These are phyloP conservation scores for Haemorhous mexicanus DNA, from an alignment of 2,113 vertebrate genomes.

Conservation along the genomic window DNA sequence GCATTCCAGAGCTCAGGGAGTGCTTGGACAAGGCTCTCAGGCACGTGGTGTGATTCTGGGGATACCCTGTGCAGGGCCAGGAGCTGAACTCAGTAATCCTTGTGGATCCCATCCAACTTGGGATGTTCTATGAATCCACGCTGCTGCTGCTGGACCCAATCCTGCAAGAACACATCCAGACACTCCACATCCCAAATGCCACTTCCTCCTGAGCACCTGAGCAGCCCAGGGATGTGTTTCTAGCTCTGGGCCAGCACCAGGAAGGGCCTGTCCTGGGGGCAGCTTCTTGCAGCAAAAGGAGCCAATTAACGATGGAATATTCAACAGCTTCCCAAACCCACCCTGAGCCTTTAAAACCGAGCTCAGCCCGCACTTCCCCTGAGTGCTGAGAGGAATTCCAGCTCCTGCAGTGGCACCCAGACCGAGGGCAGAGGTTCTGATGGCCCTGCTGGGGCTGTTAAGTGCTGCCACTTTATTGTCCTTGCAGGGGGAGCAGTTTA, in stretches of 20 bases:
- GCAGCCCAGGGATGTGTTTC: rapidly evolving
- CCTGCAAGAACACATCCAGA: not conserved
- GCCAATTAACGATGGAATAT: rapidly evolving
- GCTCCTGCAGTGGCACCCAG: not conserved
- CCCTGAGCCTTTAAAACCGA: not conserved
- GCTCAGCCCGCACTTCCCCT: rapidly evolving
- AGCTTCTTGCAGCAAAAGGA: not conserved
- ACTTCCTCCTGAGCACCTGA: not conserved
- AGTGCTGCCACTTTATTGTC: slow-evolving; percentile 7
- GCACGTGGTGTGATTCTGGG: not conserved
- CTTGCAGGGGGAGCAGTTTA: not conserved
- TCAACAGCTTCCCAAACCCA: not conserved
- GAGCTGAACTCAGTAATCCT: not conserved
- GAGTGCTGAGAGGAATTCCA: not conserved
- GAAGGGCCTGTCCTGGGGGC: not conserved
- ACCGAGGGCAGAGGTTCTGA: not conserved
- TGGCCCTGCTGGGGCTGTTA: not conserved
- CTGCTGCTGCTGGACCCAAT: too few relatives aligned
- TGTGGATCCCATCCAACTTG: not conserved
- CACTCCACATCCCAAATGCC: not conserved
- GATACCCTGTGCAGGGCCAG: not conserved
- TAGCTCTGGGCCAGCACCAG: not conserved
- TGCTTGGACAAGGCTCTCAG: not conserved
- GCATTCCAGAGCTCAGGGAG: not conserved
- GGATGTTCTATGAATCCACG: not conserved